Conservation (phyloP, 2,113 vertebrate species). For the Zosterops pallidus region DNA sequence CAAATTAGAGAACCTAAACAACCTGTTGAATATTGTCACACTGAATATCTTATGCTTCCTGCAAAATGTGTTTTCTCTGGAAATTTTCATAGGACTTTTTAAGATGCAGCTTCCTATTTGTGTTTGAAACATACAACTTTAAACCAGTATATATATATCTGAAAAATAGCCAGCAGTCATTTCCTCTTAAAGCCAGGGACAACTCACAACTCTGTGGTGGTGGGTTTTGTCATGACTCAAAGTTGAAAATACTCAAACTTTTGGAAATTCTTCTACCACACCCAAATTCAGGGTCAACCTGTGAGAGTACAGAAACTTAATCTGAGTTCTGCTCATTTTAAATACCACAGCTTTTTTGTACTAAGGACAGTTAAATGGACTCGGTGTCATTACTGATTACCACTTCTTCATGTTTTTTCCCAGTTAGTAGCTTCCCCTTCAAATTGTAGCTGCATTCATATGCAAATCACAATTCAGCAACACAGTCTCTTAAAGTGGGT, state of each 20-base stretch:
- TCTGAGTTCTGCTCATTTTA: background rate
- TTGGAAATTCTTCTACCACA: background rate
- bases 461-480: background rate
- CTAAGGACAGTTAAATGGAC: background rate
- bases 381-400: background rate
- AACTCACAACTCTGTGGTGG: background rate
- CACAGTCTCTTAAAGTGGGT: background rate
- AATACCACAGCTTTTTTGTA: background rate
- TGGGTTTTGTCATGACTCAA: background rate
- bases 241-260: background rate
- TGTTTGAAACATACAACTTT: background rate
- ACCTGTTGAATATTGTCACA: background rate
- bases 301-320: background rate
- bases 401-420: background rate
- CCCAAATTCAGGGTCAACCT: background rate
- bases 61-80: background rate
- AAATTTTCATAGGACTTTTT: background rate
- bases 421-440: background rate
- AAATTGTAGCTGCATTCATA: rapidly evolving
- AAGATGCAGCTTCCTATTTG: background rate
- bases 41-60: background rate
- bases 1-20: background rate
- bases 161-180: background rate
- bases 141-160: background rate
- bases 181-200: background rate